Evolutionary conservation across 2,113 vertebrate species (phyloP).

Genomic region (Brachyhypopomus occidentalis): DNA sequence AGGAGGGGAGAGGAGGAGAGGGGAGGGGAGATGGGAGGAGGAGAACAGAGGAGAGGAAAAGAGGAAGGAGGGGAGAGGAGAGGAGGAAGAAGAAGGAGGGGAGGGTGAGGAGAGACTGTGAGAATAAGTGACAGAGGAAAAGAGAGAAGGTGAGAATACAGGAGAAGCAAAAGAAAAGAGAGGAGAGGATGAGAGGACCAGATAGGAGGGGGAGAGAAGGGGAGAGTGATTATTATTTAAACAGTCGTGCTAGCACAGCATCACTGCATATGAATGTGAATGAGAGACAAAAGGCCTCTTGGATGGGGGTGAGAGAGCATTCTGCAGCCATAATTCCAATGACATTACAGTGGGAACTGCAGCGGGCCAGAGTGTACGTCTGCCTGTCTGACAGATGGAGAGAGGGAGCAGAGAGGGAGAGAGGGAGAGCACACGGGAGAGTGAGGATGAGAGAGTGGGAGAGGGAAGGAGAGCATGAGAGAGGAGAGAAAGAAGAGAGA

Average conservation of each 20-base stretch:
- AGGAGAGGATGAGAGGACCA: neutral
- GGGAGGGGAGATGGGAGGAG: neutral
- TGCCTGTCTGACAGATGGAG: slow-evolving; percentile 33
- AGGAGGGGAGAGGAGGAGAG: slow-evolving; percentile 5
- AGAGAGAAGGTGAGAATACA: too few relatives aligned
- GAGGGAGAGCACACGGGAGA: neutral
- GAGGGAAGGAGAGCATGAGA: slow-evolving; percentile 1
- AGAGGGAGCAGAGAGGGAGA: neutral
- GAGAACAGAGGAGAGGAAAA: neutral
- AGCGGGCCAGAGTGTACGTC: slow-evolving; percentile 6
- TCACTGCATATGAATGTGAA: slow-evolving; percentile 44
- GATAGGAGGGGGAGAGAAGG: neutral
- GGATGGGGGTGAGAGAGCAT: slow-evolving; percentile 37
- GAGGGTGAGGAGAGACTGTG: neutral
- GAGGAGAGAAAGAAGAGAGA: neutral
- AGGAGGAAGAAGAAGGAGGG: neutral
- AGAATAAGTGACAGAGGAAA: too few relatives aligned
- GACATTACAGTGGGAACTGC: slow-evolving; percentile 30
- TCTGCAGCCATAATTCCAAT: slow-evolving; percentile 38
- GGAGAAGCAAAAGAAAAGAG: neutral
- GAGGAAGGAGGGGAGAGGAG: too few relatives aligned
- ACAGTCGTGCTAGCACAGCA: slow-evolving; percentile 42
- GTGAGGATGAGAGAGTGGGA: slow-evolving; percentile 20
- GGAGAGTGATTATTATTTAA: slow-evolving; percentile 52
- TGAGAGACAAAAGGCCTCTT: slow-evolving; percentile 46